Evolutionary conservation across 2,888 invertebrate genomes (phyloP), one percentile per base, ranked within the genome.

Genomic region (Pristionchus entomophagus): DNA sequence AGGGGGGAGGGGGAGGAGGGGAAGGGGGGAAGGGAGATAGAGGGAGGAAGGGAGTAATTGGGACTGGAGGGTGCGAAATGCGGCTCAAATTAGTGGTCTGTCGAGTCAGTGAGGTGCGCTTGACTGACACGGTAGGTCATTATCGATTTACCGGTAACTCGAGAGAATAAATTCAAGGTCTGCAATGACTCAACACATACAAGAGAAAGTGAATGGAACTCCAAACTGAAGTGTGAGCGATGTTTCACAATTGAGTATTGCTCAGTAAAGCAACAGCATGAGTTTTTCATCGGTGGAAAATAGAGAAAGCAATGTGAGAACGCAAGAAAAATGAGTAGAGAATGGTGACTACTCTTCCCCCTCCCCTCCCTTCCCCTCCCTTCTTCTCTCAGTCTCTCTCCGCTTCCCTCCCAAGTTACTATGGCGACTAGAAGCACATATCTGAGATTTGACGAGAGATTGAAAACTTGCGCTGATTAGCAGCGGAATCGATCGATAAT

Each of bases 331-430:
- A 41, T 78, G 51, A 22, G 56, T 80, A 29, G 8, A 51, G 22
- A 12, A 80, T 80, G 41, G 80, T 53, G 22, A 35, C 51, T 51
- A 32, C 29, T n/a, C n/a, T 35, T 80, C 22, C 32, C 80, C 49
- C 78, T 78, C 56, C 81, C 26, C 38, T 53, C 56, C 38, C 56
- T 81, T 56, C 35, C 29, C 29, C 35, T 56, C 56, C 22, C 32
- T 45, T 32, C 59, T 29, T 56, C 59, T 59, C 82, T 41, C 59
- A n/a, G n/a, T n/a, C 35, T 56, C 56, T 38, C 32, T 45, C 19
- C 59, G 26, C 35, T 41, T 59, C 82, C 26, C 59, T 38, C 59
- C 22, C 51, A 19, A 41, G 78, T 80, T 80, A 73, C 73, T 73
- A 73, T 73, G 73, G 73, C 26, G 73, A 73, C 41, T 73, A 22